Base-by-base conservation (phyloP, 1,140 invertebrate genomes). In the Lordiphosa mommai region DNA sequence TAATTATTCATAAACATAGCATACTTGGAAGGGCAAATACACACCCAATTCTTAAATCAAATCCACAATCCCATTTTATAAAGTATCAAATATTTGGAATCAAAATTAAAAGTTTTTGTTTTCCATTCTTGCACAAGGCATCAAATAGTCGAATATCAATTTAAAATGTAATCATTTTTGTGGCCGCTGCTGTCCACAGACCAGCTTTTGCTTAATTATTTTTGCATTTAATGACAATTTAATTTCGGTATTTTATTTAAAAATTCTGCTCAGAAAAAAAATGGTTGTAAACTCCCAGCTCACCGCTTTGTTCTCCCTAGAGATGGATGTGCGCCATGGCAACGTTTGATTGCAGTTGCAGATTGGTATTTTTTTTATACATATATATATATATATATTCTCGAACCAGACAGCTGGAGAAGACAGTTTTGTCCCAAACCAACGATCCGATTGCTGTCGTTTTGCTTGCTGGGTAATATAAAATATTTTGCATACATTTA, bases 151-250 rank as follows among this genome's bases (percentile, higher is more conserved):
- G 37, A 40, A 3, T 43, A 8, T 14, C 1, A 1, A 13, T 13
- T 43, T 29, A 13, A 8, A 27, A 27, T 43, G n/a, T 66, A 57
- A 66, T 63, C 52, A 66, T 66, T 66, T 66, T 66, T 52, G 63
- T 57, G 52, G 51, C 23, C 37, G 38, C 32, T 9, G 49, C 38
- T 76, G 53, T 67, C 64, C 47, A 7, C 46, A 36, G 37, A 38
- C 27, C 61, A 50, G 57, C 52, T 48, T 37, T 59, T 72, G 72
- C 48, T 65, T 50, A 73, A 77, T 76, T 77, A 76, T 77, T 77
- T 72, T 49, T 61, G 52, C 72, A 76, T 76, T 76, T 58, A 77
- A 67, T 71, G 57, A 32, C 72, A 77, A 72, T 76, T 76, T 55
- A 72, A 72, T 77, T 58, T 61, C 27, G 47, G 46, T 71, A 50